phyloP scores from a whole-genome alignment of 2,113 vertebrate species.

The Pagrus major region DNA sequence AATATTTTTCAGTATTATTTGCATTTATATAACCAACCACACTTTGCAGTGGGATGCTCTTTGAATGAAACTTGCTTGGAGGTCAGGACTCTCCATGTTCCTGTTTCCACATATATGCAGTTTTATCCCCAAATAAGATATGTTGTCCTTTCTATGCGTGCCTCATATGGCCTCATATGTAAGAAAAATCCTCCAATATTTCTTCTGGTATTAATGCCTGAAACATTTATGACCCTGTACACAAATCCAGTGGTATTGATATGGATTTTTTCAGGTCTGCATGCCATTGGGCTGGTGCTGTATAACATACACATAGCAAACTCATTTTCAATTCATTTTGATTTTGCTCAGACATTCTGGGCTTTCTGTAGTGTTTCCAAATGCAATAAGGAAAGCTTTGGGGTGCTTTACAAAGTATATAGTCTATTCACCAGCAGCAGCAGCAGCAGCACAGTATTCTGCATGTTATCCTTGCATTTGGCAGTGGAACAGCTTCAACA shows the following conservation, averaged over 20 bases:
- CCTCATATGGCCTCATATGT: neutral
- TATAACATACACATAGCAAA: neutral
- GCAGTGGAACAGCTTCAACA: neutral
- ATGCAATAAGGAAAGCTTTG: neutral
- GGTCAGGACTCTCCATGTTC: neutral
- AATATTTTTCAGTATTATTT: neutral
- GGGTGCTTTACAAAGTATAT: neutral
- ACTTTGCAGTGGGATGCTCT: neutral
- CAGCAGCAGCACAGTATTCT: neutral
- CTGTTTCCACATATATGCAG: neutral
- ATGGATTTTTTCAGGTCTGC: neutral
- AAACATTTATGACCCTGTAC: neutral
- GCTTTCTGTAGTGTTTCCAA: neutral
- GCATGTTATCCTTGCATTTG: neutral
- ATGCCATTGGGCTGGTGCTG: conserved; percentile 17
- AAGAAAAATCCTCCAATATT: neutral
- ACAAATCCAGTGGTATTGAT: conserved; percentile 19
- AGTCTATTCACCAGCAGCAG: neutral
- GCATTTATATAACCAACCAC: neutral
- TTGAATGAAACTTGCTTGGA: neutral
- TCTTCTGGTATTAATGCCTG: neutral
- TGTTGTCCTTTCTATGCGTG: neutral
- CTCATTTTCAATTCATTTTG: neutral
- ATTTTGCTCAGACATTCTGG: neutral
- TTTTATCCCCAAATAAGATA: neutral